Evolutionary conservation across 1,140 invertebrate species (phyloP), one percentile per base, ranked within the genome.

Genomic region (Euura saliciscinereae): DNA sequence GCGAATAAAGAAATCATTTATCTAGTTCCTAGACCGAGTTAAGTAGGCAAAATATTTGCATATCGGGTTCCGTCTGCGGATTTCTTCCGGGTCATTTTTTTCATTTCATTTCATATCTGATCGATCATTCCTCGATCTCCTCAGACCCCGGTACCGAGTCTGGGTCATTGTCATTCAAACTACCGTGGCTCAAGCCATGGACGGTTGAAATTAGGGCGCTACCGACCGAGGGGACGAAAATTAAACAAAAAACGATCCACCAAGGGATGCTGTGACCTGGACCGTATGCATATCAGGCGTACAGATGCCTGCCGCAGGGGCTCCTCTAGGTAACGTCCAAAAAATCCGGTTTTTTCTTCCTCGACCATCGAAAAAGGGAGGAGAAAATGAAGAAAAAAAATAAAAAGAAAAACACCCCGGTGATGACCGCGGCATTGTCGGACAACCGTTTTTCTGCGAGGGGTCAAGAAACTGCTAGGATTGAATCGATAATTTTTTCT

Each of bases 251-350:
- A 65, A 59, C 51, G 51, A 59, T 59, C 51, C 13, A 59, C 13
- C 71, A 78, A 79, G 82, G 81, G 80, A 80, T 80, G 81, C 76
- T 76, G 76, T 76, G 77, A 81, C 79, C 74, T 82, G 83, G 82
- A 84, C 82, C 84, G 80, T 86, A 86, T 86, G 85, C 83, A 86
- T 82, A 86, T 86, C 80, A 82, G 83, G 80, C 78, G n/a, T n/a
- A 86, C 81, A 83, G 82, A 86, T 85, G 84, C 82, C 80, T 81
- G 78, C 73, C 74, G 70, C 72, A 64, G 70, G 67, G 72, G 70
- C 70, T 74, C 71, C 70, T 71, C 70, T 65, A 68, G 70, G 77
- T 81, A 83, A 80, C 80, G 77, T 75, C 77, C 43, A 73, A 78
- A 78, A 78, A 84, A 83, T 82, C 81, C 82, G 80, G 82, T 83